Percentiles rank a stretch among this genome's conserved stretches.
phyloP scores from a whole-genome alignment of 1,140 invertebrate genomes.

The Nasonia vitripennis region DNA sequence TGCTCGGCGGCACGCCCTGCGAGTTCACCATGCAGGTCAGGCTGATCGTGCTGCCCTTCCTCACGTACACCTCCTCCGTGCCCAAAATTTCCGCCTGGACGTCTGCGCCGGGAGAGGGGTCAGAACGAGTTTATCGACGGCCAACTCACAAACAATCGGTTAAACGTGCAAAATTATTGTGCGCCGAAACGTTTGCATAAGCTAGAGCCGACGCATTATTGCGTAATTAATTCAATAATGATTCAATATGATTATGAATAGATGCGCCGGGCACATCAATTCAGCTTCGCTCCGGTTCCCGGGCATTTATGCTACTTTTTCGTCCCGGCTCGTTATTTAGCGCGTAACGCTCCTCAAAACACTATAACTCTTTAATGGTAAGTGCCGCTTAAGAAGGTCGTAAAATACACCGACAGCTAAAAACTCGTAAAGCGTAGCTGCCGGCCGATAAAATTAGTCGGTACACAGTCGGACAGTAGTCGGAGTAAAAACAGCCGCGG shows the following conservation, averaged over 20 bases:
- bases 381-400: constrained; percentile 23
- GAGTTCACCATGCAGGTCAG: constrained; percentile 89
- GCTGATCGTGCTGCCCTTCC: constrained; percentile 91
- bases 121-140: not conserved
- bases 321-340: not conserved
- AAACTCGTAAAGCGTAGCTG: constrained; percentile 20
- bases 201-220: too few relatives aligned
- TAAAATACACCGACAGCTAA: constrained; percentile 14
- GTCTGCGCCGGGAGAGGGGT: constrained; percentile 76
- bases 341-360: not conserved
- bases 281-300: too few relatives aligned
- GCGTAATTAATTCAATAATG: too few relatives aligned
- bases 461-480: not conserved
- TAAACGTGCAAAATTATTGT: too few relatives aligned
- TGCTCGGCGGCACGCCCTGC: constrained; percentile 87
- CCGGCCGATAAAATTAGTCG: constrained; percentile 1
- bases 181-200: too few relatives aligned
- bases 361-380: constrained; percentile 16
- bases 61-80: constrained; percentile 88
- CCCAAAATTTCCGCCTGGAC: constrained; percentile 89
- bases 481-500: not conserved
- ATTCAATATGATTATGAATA: too few relatives aligned
- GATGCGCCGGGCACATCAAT: too few relatives aligned
- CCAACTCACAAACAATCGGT: too few relatives aligned
- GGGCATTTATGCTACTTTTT: not conserved